Base-by-base conservation (phyloP, 2,113 vertebrate genomes). In the Platysteira castanea region DNA sequence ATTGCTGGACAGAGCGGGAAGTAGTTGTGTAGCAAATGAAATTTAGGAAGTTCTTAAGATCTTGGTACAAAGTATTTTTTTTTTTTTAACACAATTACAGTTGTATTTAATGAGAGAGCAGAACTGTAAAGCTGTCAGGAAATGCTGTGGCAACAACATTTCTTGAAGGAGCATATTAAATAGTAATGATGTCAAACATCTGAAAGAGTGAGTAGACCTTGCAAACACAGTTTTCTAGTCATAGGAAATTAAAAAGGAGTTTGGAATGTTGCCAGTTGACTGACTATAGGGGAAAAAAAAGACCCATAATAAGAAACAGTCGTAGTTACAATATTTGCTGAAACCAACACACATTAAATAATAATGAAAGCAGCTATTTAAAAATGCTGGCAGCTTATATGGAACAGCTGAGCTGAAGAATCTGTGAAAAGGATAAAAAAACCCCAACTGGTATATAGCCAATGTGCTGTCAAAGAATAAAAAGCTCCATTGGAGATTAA, bases 291-390 rank as follows among this genome's bases (percentile, higher is more conserved):
- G 42, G 41, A 15, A 81, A 78, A 74, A 64, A 95, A 28, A 64
- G 53, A 91, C 50, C 65, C 42, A 86, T 84, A 95, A 93, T 75
- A 97, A 96, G 67, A 50, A 96, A 93, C 54, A 95, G 90, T 97
- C 94, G 74, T 92, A 95, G 73, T 94, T 97, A 92, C 67, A 96
- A 74, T 97, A 95, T 97, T 97, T 98, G 84, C 91, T 70, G 85
- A 96, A 93, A 96, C 75, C 64, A 94, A 89, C 83, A 91, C 57
- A 95, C 70, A 95, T 96, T 92, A 96, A 97, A 97, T 96, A 97
- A 89, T 97, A 96, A 97, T 89, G 92, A 95, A 96, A 94, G 54
- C 61, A 93, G 46, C 91, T 69, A 75, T 89, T 37, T 93, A 85
- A 90, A 97, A 95, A 95, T 83, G 69, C 67, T 97, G 93, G 86